Percentiles rank a stretch among this genome's conserved stretches.
Conservation (phyloP, 2,113 vertebrate species). For the Passer montanus region DNA sequence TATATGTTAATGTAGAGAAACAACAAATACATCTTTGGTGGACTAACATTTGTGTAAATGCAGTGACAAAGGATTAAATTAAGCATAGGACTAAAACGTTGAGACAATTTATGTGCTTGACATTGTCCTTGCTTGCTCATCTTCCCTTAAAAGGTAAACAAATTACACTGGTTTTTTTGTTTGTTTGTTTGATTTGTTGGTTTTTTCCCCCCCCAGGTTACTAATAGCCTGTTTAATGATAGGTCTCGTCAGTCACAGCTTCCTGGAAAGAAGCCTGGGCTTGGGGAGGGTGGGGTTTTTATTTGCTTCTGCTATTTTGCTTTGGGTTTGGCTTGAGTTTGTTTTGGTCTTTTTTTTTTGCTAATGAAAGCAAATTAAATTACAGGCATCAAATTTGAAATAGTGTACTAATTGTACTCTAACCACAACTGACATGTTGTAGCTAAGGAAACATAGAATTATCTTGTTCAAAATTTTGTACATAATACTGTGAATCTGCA, state of each 20-base stretch:
- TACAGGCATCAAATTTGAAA: neutral
- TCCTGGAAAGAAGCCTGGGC: neutral
- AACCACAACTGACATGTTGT: neutral
- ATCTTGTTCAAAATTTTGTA: constrained; percentile 14
- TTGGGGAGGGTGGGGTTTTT: accelerated
- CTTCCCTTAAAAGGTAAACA: neutral
- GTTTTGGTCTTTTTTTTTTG: neutral
- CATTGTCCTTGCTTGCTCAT: neutral
- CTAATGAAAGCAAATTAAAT: constrained; percentile 15
- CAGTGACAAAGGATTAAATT: neutral
- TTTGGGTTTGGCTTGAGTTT: neutral
- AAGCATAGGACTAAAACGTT: neutral
- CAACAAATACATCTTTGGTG: neutral
- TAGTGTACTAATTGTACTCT: neutral
- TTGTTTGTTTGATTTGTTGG: neutral
- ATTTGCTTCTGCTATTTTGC: neutral
- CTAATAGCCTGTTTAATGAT: neutral
- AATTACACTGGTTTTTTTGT: neutral
- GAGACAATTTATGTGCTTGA: neutral
- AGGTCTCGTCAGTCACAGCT: neutral
- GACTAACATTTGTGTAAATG: neutral
- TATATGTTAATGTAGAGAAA: neutral
- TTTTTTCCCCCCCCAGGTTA: neutral
- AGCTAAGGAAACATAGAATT: constrained; percentile 41
- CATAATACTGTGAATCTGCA: neutral